A percentile compares a stretch with the other conserved stretches of the same genome.
Evolutionary conservation across 2,888 invertebrate genomes (phyloP).

Genomic region (Melangyna quadrimaculata): DNA sequence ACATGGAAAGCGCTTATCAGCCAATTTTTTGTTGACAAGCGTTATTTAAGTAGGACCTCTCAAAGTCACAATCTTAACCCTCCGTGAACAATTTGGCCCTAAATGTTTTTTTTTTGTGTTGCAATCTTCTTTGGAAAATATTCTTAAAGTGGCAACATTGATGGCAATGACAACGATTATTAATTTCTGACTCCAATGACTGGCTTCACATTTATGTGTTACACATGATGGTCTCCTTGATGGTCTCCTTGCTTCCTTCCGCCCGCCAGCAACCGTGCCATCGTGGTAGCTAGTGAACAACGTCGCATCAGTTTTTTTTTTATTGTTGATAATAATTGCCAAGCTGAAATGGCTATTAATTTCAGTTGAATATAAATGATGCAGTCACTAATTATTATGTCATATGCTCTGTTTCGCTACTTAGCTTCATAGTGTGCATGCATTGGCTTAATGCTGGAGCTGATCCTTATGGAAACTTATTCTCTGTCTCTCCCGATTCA

Average conservation of each 20-base stretch:
- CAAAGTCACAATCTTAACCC: no score
- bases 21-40: no score
- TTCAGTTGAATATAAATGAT: slow-evolving; percentile 68
- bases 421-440: not conserved
- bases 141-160: not conserved
- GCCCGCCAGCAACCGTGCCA: no score
- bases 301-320: not conserved
- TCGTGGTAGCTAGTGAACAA: no score
- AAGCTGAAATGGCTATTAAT: slow-evolving; percentile 68
- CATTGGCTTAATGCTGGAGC: slow-evolving; percentile 20
- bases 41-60: no score
- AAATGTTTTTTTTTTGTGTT: no score
- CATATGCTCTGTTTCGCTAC: slow-evolving; percentile 28
- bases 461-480: slow-evolving; percentile 25
- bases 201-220: not conserved
- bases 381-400: slow-evolving; percentile 68
- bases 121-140: not conserved
- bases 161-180: not conserved
- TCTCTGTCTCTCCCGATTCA: not conserved
- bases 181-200: not conserved
- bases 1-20: no score
- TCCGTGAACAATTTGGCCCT: no score
- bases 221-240: not conserved
- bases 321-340: slow-evolving; percentile 63
- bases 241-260: not conserved